Conservation (phyloP, 2,888 invertebrate species). For the Calameuta idolon region DNA sequence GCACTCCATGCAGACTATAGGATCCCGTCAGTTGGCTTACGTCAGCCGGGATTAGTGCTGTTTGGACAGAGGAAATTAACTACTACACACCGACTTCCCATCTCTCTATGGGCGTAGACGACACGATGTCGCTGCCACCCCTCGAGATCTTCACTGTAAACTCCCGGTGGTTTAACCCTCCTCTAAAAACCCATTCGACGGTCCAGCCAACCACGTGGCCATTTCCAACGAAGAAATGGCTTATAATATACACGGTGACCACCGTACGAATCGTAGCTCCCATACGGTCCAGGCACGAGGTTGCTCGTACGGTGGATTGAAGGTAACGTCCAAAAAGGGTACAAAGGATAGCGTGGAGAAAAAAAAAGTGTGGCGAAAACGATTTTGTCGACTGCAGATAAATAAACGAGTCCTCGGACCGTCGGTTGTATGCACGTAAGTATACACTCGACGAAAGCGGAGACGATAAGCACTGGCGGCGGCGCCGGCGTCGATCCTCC, state of each 20-base stretch:
- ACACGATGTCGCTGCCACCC: slow-evolving; percentile 52
- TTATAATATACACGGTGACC: neutral
- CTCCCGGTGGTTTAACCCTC: slow-evolving; percentile 31
- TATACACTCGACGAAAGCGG: neutral
- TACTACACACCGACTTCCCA: slow-evolving; percentile 51
- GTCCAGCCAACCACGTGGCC: slow-evolving; percentile 34
- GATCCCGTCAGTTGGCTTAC: slow-evolving; percentile 61
- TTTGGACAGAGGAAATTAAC: slow-evolving; percentile 67
- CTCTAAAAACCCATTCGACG: slow-evolving; percentile 41
- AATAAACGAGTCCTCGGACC: neutral
- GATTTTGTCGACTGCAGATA: neutral
- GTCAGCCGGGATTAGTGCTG: slow-evolving; percentile 65
- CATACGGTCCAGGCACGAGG: neutral
- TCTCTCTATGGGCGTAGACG: slow-evolving; percentile 56
- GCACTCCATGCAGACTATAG: slow-evolving; percentile 26
- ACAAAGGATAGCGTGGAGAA: neutral
- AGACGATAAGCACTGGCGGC: neutral
- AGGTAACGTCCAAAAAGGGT: neutral
- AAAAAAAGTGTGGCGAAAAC: neutral
- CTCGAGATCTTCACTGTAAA: slow-evolving; percentile 44
- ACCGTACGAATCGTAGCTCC: neutral
- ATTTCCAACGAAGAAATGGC: slow-evolving; percentile 28
- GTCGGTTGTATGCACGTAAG: neutral
- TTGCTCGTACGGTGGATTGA: neutral
- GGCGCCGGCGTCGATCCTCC: neutral